These are phyloP conservation scores for Pogonocichla stellata DNA, from an alignment of 2,113 vertebrate species.

Conservation along the genomic window DNA sequence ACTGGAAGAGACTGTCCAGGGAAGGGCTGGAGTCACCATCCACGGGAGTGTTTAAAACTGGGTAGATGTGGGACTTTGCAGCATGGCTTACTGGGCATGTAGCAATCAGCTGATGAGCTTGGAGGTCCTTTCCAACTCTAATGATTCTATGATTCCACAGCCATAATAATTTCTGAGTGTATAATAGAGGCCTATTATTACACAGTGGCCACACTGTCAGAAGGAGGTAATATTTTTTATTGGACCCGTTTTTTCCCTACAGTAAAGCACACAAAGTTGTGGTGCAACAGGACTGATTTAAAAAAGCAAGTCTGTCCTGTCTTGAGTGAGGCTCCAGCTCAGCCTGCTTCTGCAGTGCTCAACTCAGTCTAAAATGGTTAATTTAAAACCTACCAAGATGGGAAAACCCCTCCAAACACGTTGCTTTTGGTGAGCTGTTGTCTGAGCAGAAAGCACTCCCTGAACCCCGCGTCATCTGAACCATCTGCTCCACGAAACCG, in stretches of 20 bases:
- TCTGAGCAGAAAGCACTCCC: not conserved
- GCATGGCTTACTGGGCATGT: not conserved
- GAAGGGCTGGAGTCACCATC: fast-evolving
- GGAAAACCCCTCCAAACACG: fast-evolving
- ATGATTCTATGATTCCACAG: not conserved
- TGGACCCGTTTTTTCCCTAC: not conserved
- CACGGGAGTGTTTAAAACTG: not conserved
- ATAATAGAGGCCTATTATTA: no score
- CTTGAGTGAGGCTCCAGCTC: not conserved
- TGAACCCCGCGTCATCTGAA: constrained; percentile 16
- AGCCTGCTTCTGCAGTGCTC: not conserved
- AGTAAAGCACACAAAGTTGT: not conserved
- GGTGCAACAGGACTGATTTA: fast-evolving
- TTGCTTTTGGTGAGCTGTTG: not conserved
- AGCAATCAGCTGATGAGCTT: fast-evolving
- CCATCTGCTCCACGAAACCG: constrained; percentile 37
- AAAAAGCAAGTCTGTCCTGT: not conserved
- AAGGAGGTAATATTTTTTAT: not conserved
- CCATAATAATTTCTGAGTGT: not conserved
- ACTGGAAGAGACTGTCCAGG: not conserved
- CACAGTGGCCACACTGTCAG: not conserved
- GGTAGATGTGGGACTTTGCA: not conserved
- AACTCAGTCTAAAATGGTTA: not conserved
- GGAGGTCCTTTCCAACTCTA: not conserved
- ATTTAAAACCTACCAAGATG: not conserved